Evolutionary conservation across 2,797 vertebrate genomes (phyloP), one percentile per base, ranked within the genome.

Genomic region (Falco biarmicus): DNA sequence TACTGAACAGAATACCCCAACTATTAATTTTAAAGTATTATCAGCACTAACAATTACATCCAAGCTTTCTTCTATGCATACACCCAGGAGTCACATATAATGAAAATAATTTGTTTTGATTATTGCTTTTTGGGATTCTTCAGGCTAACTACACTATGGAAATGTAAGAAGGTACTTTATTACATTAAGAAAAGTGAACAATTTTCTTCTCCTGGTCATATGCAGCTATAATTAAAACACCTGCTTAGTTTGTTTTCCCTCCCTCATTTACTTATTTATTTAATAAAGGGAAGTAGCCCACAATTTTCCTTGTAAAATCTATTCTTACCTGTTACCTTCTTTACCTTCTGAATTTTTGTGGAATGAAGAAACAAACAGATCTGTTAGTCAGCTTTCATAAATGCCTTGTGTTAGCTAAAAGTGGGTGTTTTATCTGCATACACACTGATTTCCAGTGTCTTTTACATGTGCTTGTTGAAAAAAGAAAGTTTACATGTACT

Each of bases 91-190:
- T 54, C 31, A 56, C 18, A 74, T 6, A 50, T 16, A 94, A 94
- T 64, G 22, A 94, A 95, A 92, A 43, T 56, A 79, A 79, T 94
- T 90, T 90, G 41, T 32, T 89, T 95, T 85, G 63, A 90, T 82
- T 80, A 82, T 37, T 70, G 43, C 48, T 41, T 87, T 79, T 68
- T 47, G 78, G 56, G 78, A 82, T 75, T 73, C 41, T 85, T 89
- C 57, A 87, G 59, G 45, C 59, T 84, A 92, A 73, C 47, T 59
- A 41, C 43, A 45, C 50, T 64, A n/a, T 4, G 9, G 13, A 93
- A 90, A 81, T 32, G 0, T 41, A 75, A 84, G 56, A 60, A 77
- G 11, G 19, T 92, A 63, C 22, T 82, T 84, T 92, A 73, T 76
- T 43, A 53, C 9, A 4, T 68, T 65, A 87, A 89, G 69, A 84